Conservation (phyloP, 2,113 vertebrate species). For the Pagrus major region DNA sequence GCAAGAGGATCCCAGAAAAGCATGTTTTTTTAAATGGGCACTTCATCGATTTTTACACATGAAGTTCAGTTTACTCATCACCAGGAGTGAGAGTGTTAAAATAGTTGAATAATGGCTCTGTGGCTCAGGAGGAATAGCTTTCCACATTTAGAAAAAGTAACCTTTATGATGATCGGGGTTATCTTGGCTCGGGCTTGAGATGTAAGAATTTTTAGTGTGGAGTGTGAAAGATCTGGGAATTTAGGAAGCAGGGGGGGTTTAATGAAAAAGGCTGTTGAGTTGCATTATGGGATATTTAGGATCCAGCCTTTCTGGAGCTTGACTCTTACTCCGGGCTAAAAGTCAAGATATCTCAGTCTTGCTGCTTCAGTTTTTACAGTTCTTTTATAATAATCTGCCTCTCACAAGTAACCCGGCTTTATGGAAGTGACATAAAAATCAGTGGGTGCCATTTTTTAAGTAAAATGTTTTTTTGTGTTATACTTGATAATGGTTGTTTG, state of each 20-base stretch:
- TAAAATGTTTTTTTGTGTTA: not conserved
- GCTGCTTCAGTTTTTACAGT: not conserved
- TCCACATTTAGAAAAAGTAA: not conserved
- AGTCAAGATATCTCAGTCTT: not conserved
- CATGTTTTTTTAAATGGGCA: not conserved
- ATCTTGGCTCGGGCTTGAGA: not conserved
- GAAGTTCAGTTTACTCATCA: not conserved
- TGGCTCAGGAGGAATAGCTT: not conserved
- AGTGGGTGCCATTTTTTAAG: not conserved
- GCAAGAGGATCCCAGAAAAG: slow-evolving; percentile 7
- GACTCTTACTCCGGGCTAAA: not conserved
- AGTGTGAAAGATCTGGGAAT: not conserved
- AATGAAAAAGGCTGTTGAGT: not conserved
- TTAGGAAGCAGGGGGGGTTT: not conserved
- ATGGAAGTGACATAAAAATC: not conserved
- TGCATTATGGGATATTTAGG: not conserved
- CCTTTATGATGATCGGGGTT: not conserved
- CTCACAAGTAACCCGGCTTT: not conserved
- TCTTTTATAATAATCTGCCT: not conserved
- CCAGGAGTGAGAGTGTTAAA: not conserved
- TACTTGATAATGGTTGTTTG: no score
- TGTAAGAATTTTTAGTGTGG: not conserved
- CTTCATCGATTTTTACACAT: not conserved
- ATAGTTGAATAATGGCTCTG: not conserved
- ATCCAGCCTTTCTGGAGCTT: not conserved